Conservation (phyloP, 1,140 invertebrate genomes). For the Cepaea nemoralis region DNA sequence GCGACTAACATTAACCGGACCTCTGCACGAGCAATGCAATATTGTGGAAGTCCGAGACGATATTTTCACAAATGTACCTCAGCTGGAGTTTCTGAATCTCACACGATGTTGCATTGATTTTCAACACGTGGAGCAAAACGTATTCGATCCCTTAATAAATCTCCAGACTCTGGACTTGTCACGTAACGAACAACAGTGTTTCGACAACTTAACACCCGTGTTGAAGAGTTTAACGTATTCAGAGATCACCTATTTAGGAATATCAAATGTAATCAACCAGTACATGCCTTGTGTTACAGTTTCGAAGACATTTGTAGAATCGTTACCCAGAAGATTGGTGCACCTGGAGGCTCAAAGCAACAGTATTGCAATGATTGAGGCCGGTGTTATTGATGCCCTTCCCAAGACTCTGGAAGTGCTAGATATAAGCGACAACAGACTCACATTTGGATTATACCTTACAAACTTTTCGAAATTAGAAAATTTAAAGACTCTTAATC, state of each 20-base stretch:
- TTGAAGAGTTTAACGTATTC: neutral
- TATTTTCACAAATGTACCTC: neutral
- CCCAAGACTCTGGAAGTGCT: neutral
- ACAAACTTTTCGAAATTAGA: neutral
- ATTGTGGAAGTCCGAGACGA: neutral
- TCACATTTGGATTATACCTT: slow-evolving; percentile 2
- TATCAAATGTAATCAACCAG: neutral
- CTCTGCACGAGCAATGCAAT: neutral
- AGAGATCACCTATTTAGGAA: neutral
- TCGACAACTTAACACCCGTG: neutral
- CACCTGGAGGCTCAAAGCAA: neutral
- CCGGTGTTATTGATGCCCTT: neutral
- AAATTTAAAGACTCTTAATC: neutral
- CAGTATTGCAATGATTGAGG: neutral
- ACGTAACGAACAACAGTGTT: slow-evolving; percentile 2
- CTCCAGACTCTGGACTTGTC: neutral
- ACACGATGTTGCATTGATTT: neutral
- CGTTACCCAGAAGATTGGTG: neutral
- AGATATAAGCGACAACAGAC: neutral
- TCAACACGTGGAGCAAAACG: neutral
- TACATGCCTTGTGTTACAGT: neutral
- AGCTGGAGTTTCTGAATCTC: slow-evolving; percentile 4
- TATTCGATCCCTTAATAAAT: neutral
- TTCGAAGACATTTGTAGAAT: neutral
- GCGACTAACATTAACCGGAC: neutral